phyloP scores from a whole-genome alignment of 1,140 invertebrate genomes.

The Lordiphosa stackelbergi region DNA sequence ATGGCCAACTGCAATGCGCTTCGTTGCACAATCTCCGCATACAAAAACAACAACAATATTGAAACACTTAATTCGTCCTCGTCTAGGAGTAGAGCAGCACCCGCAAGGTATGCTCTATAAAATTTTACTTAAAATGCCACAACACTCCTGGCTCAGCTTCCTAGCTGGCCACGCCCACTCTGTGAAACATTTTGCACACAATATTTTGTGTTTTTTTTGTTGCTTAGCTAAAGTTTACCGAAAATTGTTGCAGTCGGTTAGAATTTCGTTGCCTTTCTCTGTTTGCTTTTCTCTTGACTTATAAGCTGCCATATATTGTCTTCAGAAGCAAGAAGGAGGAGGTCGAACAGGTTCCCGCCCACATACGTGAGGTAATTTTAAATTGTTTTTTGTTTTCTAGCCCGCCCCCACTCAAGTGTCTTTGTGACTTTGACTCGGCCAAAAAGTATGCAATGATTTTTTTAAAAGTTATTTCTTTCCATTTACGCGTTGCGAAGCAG shows the following conservation, averaged over 20 bases:
- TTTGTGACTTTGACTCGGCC: slow-evolving; percentile 30
- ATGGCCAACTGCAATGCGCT: slow-evolving; percentile 29
- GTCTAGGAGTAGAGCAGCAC: slow-evolving; percentile 28
- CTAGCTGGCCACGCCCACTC: slow-evolving; percentile 40
- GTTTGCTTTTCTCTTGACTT: slow-evolving; percentile 65
- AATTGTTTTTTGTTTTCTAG: slow-evolving; percentile 50
- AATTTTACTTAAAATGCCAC: slow-evolving; percentile 71
- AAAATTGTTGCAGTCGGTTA: slow-evolving; percentile 49
- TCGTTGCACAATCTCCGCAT: slow-evolving; percentile 43
- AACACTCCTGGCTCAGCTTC: slow-evolving; percentile 36
- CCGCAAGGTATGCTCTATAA: slow-evolving; percentile 66
- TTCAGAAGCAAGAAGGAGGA: slow-evolving; percentile 19
- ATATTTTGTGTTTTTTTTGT: slow-evolving; percentile 20
- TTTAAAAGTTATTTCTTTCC: slow-evolving; percentile 50
- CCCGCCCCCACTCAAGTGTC: slow-evolving; percentile 14
- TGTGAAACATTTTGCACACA: slow-evolving; percentile 34
- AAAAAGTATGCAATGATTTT: slow-evolving; percentile 48
- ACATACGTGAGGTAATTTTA: slow-evolving; percentile 74
- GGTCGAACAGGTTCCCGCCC: slow-evolving; percentile 47
- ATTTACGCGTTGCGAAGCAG: slow-evolving; percentile 58
- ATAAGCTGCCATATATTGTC: slow-evolving; percentile 71
- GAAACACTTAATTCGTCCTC: slow-evolving; percentile 63
- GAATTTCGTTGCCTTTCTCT: slow-evolving; percentile 33
- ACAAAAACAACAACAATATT: slow-evolving; percentile 32
- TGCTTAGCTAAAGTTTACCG: slow-evolving; percentile 44